Percentiles rank a stretch among this genome's conserved stretches.
Evolutionary conservation across 2,888 invertebrate species (phyloP).

Genomic region (Lycia hirtaria): DNA sequence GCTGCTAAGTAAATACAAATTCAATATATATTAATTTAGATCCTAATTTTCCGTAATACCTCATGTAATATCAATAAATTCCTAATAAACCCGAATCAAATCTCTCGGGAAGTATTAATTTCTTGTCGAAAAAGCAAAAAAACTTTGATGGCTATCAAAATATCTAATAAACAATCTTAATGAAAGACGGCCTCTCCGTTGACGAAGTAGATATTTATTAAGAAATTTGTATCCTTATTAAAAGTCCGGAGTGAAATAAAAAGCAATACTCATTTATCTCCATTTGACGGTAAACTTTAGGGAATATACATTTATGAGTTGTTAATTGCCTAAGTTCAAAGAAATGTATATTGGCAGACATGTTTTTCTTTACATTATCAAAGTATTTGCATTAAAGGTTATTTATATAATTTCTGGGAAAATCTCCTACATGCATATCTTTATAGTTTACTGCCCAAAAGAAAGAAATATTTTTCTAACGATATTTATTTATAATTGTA

Average conservation of each 20-base stretch:
- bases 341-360: background rate
- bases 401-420: too few species aligned
- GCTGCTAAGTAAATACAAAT: background rate
- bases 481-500: too few species aligned
- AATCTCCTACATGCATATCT: too few species aligned
- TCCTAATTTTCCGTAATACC: background rate
- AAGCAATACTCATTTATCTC: constrained; percentile 5
- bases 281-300: background rate
- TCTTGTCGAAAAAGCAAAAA: constrained; percentile 1
- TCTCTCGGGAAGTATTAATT: background rate
- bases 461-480: too few species aligned
- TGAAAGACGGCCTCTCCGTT: constrained; percentile 8
- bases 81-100: background rate
- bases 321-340: background rate
- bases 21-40: too few species aligned
- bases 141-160: background rate
- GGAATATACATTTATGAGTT: background rate
- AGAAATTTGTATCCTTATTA: constrained; percentile 11
- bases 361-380: background rate
- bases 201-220: constrained; percentile 10
- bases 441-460: too few species aligned
- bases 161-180: constrained; percentile 3
- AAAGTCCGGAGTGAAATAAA: background rate
- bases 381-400: too few species aligned
- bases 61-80: background rate